Evolutionary conservation across 1,140 invertebrate genomes (phyloP).

Genomic region (Drosophila sp.): DNA sequence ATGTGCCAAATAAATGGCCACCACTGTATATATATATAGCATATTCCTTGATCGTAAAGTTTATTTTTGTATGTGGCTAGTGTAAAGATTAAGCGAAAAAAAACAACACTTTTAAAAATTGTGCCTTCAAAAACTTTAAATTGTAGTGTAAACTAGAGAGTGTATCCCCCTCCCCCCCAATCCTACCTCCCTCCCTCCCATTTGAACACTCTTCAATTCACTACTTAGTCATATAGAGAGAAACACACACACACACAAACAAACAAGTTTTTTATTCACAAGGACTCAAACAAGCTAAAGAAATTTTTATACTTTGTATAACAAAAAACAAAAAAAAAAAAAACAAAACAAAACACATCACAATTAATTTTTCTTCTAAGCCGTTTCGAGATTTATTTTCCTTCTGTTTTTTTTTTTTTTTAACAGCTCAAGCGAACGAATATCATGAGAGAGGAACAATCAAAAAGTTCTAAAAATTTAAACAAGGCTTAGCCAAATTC

Average conservation of each 20-base stretch:
- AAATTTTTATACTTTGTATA: not conserved
- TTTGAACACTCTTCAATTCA: not conserved
- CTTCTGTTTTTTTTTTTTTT: not conserved
- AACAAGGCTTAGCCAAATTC: conserved; percentile 5
- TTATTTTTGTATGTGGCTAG: conserved; percentile 40
- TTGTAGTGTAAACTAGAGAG: conserved; percentile 45
- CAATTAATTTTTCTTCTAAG: not conserved
- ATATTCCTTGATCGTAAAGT: conserved; percentile 2
- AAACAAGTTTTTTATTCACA: conserved; percentile 7
- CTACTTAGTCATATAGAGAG: not conserved
- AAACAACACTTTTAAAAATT: conserved; percentile 72
- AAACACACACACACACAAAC: not conserved
- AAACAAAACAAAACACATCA: not conserved
- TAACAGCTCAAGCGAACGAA: not conserved
- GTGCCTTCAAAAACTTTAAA: conserved; percentile 71
- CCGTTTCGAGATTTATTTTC: not conserved
- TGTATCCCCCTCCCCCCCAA: not conserved
- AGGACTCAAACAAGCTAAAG: conserved; percentile 9
- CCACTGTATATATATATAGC: conserved; percentile 8
- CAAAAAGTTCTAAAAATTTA: not conserved
- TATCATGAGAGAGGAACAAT: conserved; percentile 26
- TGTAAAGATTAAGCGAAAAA: conserved; percentile 39
- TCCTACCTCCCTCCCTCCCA: not conserved
- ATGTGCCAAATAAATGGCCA: too few relatives aligned
- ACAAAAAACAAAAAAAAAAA: not conserved